A percentile compares a stretch with the other conserved stretches of the same genome.
These are phyloP conservation scores for Prietella phreatophila DNA, from an alignment of 2,113 vertebrate genomes.

Conservation along the genomic window DNA sequence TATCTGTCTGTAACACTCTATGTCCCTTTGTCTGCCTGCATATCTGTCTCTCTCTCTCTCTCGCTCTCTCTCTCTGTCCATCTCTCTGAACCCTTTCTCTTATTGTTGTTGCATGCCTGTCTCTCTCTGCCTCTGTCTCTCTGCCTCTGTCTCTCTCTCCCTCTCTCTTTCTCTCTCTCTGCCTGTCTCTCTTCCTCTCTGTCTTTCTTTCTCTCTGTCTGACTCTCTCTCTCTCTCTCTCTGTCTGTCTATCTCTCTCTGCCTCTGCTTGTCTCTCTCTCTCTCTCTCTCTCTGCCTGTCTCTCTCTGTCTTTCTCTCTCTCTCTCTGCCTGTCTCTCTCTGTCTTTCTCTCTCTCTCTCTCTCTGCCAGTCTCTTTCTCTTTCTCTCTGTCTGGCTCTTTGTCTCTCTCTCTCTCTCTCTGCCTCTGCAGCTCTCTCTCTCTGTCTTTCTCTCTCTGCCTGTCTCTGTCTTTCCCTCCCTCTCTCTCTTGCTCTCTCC, in stretches of 20 bases:
- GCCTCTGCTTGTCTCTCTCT: neutral
- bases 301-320: neutral
- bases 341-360: no score
- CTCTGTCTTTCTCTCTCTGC: no score
- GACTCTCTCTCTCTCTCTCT: conserved; percentile 38
- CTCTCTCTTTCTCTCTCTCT: neutral
- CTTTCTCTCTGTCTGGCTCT: neutral
- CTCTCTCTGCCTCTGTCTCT: conserved; percentile 3
- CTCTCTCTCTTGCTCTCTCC: conserved; percentile 5
- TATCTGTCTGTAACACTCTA: no score
- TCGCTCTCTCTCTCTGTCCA: neutral
- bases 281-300: neutral
- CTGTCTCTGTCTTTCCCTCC: no score
- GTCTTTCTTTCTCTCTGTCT: neutral
- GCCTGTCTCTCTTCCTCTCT: neutral
- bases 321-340: neutral
- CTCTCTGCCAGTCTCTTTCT: conserved; percentile 8
- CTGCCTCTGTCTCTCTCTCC: neutral
- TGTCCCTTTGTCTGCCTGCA: neutral
- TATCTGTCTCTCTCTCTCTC: neutral
- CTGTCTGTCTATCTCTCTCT: neutral
- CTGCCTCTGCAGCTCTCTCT: no score
- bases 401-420: no score
- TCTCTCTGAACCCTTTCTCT: conserved; percentile 62
- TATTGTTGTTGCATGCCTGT: neutral